Conservation (phyloP, 2,113 vertebrate species). For the Elachura formosa region DNA sequence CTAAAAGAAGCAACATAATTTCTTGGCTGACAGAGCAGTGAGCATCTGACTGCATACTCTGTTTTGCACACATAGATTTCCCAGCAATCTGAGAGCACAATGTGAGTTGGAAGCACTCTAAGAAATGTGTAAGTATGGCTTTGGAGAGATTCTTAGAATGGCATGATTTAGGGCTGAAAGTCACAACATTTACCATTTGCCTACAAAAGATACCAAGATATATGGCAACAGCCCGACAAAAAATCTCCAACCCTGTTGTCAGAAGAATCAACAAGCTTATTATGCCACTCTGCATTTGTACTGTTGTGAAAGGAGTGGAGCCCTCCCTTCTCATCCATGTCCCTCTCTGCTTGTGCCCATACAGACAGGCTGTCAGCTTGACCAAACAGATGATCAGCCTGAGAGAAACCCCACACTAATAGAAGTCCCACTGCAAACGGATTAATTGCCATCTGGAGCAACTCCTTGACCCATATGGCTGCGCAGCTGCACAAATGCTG, state of each 20-base stretch:
- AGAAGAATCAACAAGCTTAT: not conserved
- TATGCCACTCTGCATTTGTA: not conserved
- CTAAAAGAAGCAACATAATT: not conserved
- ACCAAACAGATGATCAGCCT: not conserved
- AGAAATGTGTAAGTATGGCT: not conserved
- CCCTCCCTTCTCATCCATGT: not conserved
- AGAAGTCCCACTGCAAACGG: not conserved
- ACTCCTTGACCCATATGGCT: conserved; percentile 19
- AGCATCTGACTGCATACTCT: not conserved
- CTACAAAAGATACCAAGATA: not conserved
- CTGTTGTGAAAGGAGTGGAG: not conserved
- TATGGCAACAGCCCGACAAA: not conserved
- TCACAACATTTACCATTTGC: not conserved
- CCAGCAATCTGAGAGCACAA: not conserved
- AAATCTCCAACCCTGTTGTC: not conserved
- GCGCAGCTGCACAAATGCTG: not conserved
- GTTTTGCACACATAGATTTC: not conserved
- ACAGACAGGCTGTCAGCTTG: not conserved
- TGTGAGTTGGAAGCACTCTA: not conserved
- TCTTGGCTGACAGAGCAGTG: not conserved
- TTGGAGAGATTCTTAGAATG: not conserved
- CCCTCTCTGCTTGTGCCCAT: not conserved
- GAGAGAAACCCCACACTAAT: not conserved
- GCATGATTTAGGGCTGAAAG: not conserved
- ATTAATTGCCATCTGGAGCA: conserved; percentile 23